Base-by-base conservation (phyloP, 2,797 vertebrate genomes). In the Brotogeris chrysoptera region DNA sequence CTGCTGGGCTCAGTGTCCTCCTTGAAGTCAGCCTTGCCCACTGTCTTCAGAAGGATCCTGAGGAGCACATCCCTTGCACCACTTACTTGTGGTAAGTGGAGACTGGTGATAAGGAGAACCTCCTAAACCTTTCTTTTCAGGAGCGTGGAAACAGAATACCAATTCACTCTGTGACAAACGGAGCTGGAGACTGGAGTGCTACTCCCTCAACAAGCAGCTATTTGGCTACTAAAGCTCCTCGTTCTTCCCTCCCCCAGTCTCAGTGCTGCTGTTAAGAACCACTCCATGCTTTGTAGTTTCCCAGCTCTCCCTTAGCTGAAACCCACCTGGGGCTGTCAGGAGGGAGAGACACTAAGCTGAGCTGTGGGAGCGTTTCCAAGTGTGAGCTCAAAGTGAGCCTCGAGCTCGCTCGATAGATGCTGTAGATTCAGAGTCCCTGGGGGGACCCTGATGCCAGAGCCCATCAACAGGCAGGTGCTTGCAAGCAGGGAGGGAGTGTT, bases 21-120 rank as follows among this genome's bases (percentile, higher is more conserved):
- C 1, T 17, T 27, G 36, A n/a, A n/a, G n/a, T n/a, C 32, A 0
- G 36, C 81, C 66, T 57, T 38, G 21, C 60, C n/a, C 14, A 0
- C 20, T 30, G 46, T 13, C 16, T 55, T 76, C 41, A 3, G 72
- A 17, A 46, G 50, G 63, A 18, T 55, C 46, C 74, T 3, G 46
- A 39, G 52, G 57, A 47, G 80, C 63, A 55, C 38, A 36, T 15
- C 70, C n/a, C 28, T 43, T 32, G 39, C n/a, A 36, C 15, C 43
- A 3, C 20, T 38, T n/a, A 2, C 46, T 24, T 4, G 2, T 46
- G 41, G 43, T n/a, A 57, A 57, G 32, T 23, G 32, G 20, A 34
- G 32, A 23, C 13, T 14, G 3, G 6, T 44, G 53, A 12, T 17
- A 16, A 52, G 38, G 76, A 80, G 36, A n/a, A 19, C 25, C 66